Base-by-base conservation (phyloP, 2,888 invertebrate genomes). In the Caenorhabditis imperialis region DNA sequence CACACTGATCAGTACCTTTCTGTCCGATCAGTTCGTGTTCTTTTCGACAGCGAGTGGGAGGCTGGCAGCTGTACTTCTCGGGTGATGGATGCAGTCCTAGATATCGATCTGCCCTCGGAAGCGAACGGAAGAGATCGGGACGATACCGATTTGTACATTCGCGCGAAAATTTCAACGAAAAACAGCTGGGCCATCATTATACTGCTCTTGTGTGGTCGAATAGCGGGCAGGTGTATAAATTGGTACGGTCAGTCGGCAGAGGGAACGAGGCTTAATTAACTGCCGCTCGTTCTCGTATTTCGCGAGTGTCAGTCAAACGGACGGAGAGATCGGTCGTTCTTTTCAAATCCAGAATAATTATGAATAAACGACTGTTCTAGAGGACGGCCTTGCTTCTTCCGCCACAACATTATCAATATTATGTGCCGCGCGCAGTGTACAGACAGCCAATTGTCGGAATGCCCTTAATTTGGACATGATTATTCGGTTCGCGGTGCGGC, bases 401-500 rank as follows among this genome's bases (percentile, higher is more conserved):
- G n/a, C n/a, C n/a, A n/a, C n/a, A 35, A 10, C 51, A 51, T 51
- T 51, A 51, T 51, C 51, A 51, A 51, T 38, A 51, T 51, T 51
- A 23, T 38, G 33, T 37, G 35, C n/a, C 45, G 8, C 45, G 47
- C 47, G 25, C 4, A 23, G 10, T 35, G 33, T 30, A 38, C 27
- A 18, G 20, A 25, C 33, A 16, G 48, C 35, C 16, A 18, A 33
- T 23, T n/a, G 54, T 20, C 12, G 27, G 33, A 20, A 20, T 51
- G 51, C 20, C 51, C 51, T 51, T 51, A 51, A 51, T 51, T 51
- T 51, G 51, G 38, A 38, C 22, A 51, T 51, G 37, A 51, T 51
- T 57, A 57, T 57, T 57, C 57, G 57, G 45, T 57, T 57, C 57
- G 57, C 57, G 45, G 57, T 57, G 57, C 45, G 45, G 45, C 57